Base-by-base conservation (phyloP, 1,140 invertebrate genomes). In the Drosophila dunni region DNA sequence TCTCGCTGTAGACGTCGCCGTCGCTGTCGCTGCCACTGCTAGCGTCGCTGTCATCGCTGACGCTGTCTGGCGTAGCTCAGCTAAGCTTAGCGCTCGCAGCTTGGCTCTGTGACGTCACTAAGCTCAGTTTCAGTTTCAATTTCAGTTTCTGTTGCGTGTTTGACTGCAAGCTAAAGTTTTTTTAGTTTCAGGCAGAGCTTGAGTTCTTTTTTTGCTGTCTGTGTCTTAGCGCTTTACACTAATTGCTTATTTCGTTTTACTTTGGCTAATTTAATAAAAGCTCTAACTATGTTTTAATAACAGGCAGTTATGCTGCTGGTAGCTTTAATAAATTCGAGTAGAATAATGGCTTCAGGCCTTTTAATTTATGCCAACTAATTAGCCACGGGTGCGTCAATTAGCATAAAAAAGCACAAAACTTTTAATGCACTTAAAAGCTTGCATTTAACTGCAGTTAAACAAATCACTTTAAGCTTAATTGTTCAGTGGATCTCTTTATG, bases 41-140 rank as follows among this genome's bases (percentile, higher is more conserved):
- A 6, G 33, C 45, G 70, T 13, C 33, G 61, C 9, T 29, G 58
- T 46, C 50, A 45, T 20, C 38, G 50, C 7, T 45, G 24, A 29
- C 20, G 46, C 34, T 20, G 66, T 29, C 24, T 29, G 24, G 24
- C 24, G 3, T 6, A 29, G 24, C 24, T 29, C 24, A 3, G 24
- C 24, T 29, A 3, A 29, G 24, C 24, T 29, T 6, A 29, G 2
- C 24, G 24, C 40, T 40, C 40, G 40, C 72, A 76, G 72, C 73
- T 74, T 50, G 51, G 60, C 60, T 57, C 38, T 79, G 78, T 89
- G 84, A 89, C 84, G 84, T 89, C 84, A 89, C 51, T 20, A 57
- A 75, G 73, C 84, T 66, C 33, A 68, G 69, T 13, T 50, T 44
- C 54, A 64, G 60, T 65, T 80, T 80, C 78, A 54, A 34, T 42